These are phyloP conservation scores for Mormyrus hasselquistii DNA, from an alignment of 2,797 vertebrate genomes.

Conservation along the genomic window DNA sequence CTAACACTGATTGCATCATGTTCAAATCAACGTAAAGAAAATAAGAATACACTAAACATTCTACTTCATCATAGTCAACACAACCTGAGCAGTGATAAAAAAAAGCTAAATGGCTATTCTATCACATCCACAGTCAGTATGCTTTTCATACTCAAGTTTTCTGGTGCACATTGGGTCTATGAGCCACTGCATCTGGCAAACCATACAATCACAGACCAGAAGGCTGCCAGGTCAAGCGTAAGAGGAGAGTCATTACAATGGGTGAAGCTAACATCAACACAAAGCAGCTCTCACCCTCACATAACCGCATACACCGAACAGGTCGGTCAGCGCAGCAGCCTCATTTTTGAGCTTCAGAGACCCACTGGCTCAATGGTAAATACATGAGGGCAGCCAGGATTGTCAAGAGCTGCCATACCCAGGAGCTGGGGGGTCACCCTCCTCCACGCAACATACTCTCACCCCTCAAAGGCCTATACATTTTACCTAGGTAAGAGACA, in stretches of 20 bases:
- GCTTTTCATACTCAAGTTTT: background rate
- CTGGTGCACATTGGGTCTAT: background rate
- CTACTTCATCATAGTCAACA: constrained; percentile 35
- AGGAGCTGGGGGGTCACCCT: background rate
- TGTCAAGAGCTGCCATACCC: background rate
- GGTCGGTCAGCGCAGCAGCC: background rate
- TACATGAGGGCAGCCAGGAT: background rate
- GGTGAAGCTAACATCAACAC: background rate
- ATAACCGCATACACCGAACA: background rate
- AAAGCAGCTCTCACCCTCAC: background rate
- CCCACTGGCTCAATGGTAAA: background rate
- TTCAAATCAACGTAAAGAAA: constrained; percentile 36
- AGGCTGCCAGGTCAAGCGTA: background rate
- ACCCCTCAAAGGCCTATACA: background rate
- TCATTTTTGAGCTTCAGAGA: background rate
- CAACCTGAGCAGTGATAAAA: constrained; percentile 35
- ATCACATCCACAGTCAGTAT: constrained; percentile 20
- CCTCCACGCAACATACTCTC: background rate
- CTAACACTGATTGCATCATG: constrained; percentile 15
- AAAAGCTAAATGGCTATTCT: constrained; percentile 29
- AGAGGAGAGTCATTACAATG: background rate
- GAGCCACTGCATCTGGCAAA: background rate
- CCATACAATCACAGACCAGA: background rate
- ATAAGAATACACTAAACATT: constrained; percentile 21
- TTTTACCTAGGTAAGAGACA: background rate